phyloP scores from a whole-genome alignment of 2,888 invertebrate genomes.

The Trissolcus japonicus region DNA sequence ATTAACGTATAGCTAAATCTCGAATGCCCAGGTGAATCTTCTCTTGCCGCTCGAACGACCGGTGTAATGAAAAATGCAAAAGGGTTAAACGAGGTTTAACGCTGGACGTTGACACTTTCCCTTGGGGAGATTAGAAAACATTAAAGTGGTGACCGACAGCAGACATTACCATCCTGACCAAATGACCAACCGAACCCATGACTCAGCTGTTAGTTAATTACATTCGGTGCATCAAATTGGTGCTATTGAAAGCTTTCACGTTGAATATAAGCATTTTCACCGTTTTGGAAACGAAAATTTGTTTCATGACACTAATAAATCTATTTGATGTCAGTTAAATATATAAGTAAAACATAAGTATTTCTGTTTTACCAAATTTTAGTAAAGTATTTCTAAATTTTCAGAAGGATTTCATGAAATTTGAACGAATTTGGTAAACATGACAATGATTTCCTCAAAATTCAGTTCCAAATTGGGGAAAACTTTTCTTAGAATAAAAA shows the following conservation, averaged over 20 bases:
- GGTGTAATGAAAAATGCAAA: conserved; percentile 49
- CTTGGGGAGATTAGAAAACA: conserved; percentile 49
- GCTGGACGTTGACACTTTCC: conserved; percentile 43
- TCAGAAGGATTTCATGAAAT: too few relatives aligned
- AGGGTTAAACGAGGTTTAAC: conserved; percentile 49
- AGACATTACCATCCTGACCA: conserved; percentile 42
- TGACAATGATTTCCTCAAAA: too few relatives aligned
- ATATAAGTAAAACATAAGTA: too few relatives aligned
- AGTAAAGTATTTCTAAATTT: too few relatives aligned
- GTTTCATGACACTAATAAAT: too few relatives aligned
- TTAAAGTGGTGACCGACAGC: conserved; percentile 28
- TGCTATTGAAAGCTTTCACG: conserved; percentile 20
- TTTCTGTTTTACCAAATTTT: too few relatives aligned
- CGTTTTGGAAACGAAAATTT: too few relatives aligned
- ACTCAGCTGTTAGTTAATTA: conserved; percentile 43
- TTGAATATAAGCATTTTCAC: conserved; percentile 3
- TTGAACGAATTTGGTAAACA: too few relatives aligned
- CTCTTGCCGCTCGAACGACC: conserved; percentile 18
- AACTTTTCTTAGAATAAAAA: background rate
- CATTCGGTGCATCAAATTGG: conserved; percentile 31
- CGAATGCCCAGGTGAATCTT: background rate
- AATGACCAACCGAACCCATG: conserved; percentile 36
- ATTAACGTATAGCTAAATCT: background rate
- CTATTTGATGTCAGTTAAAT: too few relatives aligned
- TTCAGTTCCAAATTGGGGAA: too few relatives aligned